phyloP scores from a whole-genome alignment of 2,113 vertebrate species.

The Nesogale talazaci region DNA sequence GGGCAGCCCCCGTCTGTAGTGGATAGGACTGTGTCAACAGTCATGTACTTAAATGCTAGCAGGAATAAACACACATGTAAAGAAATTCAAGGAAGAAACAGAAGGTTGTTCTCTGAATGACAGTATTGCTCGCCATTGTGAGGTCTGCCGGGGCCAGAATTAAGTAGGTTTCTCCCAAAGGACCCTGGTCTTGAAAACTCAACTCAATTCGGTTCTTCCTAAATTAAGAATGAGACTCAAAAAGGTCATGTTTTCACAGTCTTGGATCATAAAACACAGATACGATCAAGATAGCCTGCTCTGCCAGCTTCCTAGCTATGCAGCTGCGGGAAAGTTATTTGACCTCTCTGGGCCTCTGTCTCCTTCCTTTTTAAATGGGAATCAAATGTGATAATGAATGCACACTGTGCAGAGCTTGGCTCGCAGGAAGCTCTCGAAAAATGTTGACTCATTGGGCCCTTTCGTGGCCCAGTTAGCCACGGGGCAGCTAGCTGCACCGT shows the following conservation, averaged over 20 bases:
- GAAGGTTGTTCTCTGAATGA: conserved; percentile 26
- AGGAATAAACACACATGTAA: conserved; percentile 39
- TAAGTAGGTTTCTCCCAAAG: neutral
- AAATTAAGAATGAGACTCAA: neutral
- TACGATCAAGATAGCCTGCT: neutral
- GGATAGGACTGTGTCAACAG: conserved; percentile 15
- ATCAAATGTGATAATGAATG: neutral
- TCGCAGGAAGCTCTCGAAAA: neutral
- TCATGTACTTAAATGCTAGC: neutral
- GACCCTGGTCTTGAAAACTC: neutral
- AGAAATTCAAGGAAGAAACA: conserved; percentile 3
- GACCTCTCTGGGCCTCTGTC: neutral
- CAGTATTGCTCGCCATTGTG: neutral
- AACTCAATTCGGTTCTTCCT: neutral
- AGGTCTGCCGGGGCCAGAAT: conserved; percentile 18
- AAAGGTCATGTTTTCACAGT: conserved; percentile 13
- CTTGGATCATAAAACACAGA: neutral
- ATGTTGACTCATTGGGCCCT: neutral
- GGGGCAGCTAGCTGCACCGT: too few species aligned
- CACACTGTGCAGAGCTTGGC: neutral
- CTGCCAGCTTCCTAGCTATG: neutral
- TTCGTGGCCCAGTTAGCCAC: too few species aligned
- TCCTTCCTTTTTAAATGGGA: conserved; percentile 16
- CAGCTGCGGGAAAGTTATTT: conserved; percentile 10
- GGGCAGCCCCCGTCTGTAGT: neutral